Percentiles rank a stretch among this genome's conserved stretches.
These are phyloP conservation scores for Sternarchorhynchus goeldii DNA, from an alignment of 2,797 vertebrate species.

Conservation along the genomic window DNA sequence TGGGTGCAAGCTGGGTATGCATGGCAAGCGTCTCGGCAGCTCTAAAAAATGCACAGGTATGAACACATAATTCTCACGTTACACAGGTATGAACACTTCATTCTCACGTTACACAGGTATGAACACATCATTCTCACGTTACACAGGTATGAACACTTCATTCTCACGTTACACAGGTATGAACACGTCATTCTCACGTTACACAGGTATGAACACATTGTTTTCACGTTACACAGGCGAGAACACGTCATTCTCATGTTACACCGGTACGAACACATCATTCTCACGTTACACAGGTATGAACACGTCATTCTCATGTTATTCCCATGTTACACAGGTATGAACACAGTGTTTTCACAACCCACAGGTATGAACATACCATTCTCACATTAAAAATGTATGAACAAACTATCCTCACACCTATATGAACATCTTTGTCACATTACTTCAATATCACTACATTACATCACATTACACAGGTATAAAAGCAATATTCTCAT, in stretches of 20 bases:
- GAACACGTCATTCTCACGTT: constrained; percentile 52
- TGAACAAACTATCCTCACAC: too few species aligned
- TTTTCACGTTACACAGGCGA: constrained; percentile 46
- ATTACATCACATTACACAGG: too few species aligned
- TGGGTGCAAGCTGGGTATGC: constrained; percentile 92
- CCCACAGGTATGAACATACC: too few species aligned
- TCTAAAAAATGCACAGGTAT: constrained; percentile 97
- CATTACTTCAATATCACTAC: too few species aligned
- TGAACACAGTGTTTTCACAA: too few species aligned
- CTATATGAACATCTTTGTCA: too few species aligned
- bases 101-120: constrained; percentile 84
- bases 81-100: constrained; percentile 82
- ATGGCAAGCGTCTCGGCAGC: constrained; percentile 91
- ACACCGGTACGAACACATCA: too few species aligned
- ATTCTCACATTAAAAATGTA: too few species aligned
- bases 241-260: too few species aligned
- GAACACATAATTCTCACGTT: constrained; percentile 51
- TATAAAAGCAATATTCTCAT: background rate
- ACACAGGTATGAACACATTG: constrained; percentile 81
- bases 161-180: constrained; percentile 83
- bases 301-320: too few species aligned
- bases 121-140: constrained; percentile 51
- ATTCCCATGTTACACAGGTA: too few species aligned
- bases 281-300: too few species aligned
- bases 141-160: constrained; percentile 82